A percentile compares a stretch with the other conserved stretches of the same genome.
These are phyloP conservation scores for Parapsyche elsis DNA, from an alignment of 1,140 invertebrate species.

Conservation along the genomic window DNA sequence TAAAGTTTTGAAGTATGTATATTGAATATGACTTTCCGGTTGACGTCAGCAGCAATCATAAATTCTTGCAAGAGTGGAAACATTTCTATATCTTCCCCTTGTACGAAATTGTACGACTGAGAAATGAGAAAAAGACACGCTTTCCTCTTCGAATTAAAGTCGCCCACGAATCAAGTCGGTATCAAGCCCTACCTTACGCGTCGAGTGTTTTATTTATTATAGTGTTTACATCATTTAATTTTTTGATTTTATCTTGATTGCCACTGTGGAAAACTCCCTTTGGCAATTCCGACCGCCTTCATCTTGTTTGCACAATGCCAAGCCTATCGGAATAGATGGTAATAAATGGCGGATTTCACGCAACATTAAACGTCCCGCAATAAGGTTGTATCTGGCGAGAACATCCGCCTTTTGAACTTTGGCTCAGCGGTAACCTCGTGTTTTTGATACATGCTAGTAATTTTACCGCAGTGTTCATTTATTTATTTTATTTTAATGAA, in stretches of 20 bases:
- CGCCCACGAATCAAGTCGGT: not conserved
- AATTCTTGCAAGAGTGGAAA: no score
- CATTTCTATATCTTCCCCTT: no score
- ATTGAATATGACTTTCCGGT: no score
- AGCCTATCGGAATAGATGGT: slow-evolving; percentile 22
- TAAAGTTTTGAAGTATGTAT: not conserved
- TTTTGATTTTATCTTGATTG: slow-evolving; percentile 11
- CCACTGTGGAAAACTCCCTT: not conserved
- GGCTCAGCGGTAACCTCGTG: not conserved
- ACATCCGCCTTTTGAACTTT: slow-evolving; percentile 11
- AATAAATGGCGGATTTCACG: slow-evolving; percentile 24
- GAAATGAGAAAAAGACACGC: no score
- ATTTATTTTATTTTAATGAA: no score
- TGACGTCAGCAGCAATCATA: no score
- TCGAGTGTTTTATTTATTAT: no score
- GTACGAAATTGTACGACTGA: no score
- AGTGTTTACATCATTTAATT: no score
- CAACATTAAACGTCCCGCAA: slow-evolving; percentile 19
- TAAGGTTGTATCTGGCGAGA: slow-evolving; percentile 20
- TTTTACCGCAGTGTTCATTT: no score
- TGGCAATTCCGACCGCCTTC: not conserved
- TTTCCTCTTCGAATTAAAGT: no score
- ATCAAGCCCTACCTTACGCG: not conserved
- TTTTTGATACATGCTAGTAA: not conserved
- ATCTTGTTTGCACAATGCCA: not conserved